Base-by-base conservation (phyloP, 2,888 invertebrate species). In the Sepiola atlantica region DNA sequence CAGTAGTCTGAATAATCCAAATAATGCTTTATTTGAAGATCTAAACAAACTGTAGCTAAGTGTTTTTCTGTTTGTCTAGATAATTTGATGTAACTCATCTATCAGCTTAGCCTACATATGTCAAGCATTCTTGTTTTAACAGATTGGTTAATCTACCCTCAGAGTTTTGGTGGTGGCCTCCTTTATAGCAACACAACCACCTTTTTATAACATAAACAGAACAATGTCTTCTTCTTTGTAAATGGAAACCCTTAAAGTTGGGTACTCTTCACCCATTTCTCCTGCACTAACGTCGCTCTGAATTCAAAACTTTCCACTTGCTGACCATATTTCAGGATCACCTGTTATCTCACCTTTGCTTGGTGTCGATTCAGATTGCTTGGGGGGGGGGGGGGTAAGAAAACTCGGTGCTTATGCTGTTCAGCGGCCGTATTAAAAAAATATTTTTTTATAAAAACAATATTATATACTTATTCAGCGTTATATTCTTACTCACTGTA, bases 301-400 rank as follows among this genome's bases (percentile, higher is more conserved):
- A 77, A 32, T 77, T 77, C n/a, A n/a, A 77, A 77, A 32, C 32
- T n/a, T 77, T 77, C n/a, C 77, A 77, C 77, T 77, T 77, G 77
- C 14, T 77, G 77, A n/a, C 77, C n/a, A n/a, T 77, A n/a, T 18
- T 28, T 28, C 14, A 32, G 77, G 14, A 77, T 77, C 77, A 32
- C 0, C n/a, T 32, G n/a, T 77, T 45, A 45, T 77, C 24, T 61
- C n/a, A 32, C n/a, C 77, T 77, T 21, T 77, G 12, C 12, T 77
- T n/a, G n/a, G 0, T n/a, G 28, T 24, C 8, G 0, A 6, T 77
- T n/a, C 0, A 0, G 24, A 28, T 77, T 1, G 24, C 2, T 20
- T 57, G 21, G 24, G 77, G n/a, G 24, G 28, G 6, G 12, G 24
- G n/a, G 14, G 28, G 77, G 2, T 24, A 20, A 20, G 61, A 20